Evolutionary conservation across 2,888 invertebrate species (phyloP), one percentile per base, ranked within the genome.

Genomic region (Ormyrus nitidulus): DNA sequence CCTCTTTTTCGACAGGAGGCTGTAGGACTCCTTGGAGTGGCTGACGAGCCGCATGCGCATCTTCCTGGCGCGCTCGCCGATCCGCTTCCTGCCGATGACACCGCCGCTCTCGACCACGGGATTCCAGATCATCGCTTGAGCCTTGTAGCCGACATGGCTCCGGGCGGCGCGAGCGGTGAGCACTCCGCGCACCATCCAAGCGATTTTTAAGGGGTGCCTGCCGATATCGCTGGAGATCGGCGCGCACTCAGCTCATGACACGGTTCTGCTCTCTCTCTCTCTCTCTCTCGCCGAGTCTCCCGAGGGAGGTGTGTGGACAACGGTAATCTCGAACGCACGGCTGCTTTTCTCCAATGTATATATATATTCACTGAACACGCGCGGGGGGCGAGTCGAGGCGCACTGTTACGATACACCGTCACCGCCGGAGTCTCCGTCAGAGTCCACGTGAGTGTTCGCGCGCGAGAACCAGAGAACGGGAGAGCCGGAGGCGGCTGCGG

Each of bases 1-100:
- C 90, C 90, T 88, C 87, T 90, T 90, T 82, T 90, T 90, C n/a
- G 90, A 86, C 54, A 90, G 89, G 61, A 90, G 87, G 65, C 89
- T 88, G 82, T 90, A 90, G 5, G 90, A 90, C 86, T 90, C 90
- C 86, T 90, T 90, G 83, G 90, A 89, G 81, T 88, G 87, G 83
- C 86, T 88, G 85, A 90, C 89, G 19, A 90, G 87, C 78, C 90
- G 85, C 90, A 90, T 90, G 78, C 90, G 87, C 90, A 90, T 89
- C 81, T 87, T 89, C 81, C 85, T 85, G 64, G 83, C 86, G 56
- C 85, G 76, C 72, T 87, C 85, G 59, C 85, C 84, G 82, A 84
- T 85, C 68, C 86, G 86, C 68, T 87, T 85, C 82, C 85, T 89
- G 65, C 87, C 87, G 80, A 90, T 84, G 71, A 88, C 88, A 76